Evolutionary conservation across 2,888 invertebrate species (phyloP).

Genomic region (Oscheius sp.): DNA sequence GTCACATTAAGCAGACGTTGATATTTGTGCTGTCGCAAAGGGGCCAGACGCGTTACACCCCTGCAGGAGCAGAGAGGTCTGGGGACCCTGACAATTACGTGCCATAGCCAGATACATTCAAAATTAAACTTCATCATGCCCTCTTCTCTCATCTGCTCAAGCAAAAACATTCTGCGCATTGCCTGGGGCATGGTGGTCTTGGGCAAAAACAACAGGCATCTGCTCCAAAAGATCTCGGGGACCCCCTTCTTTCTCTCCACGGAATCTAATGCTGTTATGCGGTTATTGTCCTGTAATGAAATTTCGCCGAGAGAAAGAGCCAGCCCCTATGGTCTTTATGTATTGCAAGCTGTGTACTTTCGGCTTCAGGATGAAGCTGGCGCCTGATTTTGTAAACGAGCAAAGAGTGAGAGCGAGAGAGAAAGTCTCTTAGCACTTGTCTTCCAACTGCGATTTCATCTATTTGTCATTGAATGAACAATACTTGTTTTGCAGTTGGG

Average conservation of each 20-base stretch:
- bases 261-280: slow-evolving; percentile 5
- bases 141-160: too few relatives aligned
- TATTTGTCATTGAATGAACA: slow-evolving; percentile 8
- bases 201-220: background rate
- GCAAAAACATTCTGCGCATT: background rate
- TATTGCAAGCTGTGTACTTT: background rate
- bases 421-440: background rate
- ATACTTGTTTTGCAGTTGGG: background rate
- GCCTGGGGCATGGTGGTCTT: background rate
- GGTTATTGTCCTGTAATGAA: slow-evolving; percentile 18
- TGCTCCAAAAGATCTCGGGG: background rate
- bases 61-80: background rate
- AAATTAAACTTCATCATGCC: too few relatives aligned
- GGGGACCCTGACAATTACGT: too few relatives aligned
- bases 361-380: background rate
- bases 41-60: slow-evolving; percentile 20
- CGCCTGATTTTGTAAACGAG: background rate
- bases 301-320: slow-evolving; percentile 8
- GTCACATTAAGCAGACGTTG: slow-evolving; percentile 1
- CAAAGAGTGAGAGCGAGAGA: background rate
- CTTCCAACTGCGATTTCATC: background rate
- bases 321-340: background rate
- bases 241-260: background rate
- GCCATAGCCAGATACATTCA: too few relatives aligned
- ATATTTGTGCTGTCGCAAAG: slow-evolving; percentile 14